These are phyloP conservation scores for Spondyliosoma cantharus DNA, from an alignment of 2,797 vertebrate genomes.

Conservation along the genomic window DNA sequence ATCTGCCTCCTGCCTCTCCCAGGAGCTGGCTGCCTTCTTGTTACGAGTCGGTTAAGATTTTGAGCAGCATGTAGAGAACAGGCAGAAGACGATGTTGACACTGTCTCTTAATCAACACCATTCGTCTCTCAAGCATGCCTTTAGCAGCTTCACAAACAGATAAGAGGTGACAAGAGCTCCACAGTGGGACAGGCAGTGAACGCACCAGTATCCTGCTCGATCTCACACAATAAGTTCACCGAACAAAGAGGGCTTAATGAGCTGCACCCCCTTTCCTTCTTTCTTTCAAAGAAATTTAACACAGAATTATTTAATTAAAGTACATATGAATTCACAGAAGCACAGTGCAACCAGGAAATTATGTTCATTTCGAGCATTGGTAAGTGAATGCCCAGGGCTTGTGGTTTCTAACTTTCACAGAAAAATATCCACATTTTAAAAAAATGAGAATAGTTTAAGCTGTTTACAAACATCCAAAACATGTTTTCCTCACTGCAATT, in stretches of 20 bases:
- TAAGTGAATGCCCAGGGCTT: background rate
- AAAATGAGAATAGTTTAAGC: background rate
- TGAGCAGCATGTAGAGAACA: slow-evolving; percentile 32
- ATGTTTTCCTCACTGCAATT: slow-evolving; percentile 17
- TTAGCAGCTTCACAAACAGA: slow-evolving; percentile 52
- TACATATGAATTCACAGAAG: background rate
- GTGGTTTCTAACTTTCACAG: background rate
- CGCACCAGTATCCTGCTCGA: background rate
- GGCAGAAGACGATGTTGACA: slow-evolving; percentile 43
- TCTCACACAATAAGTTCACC: slow-evolving; percentile 4
- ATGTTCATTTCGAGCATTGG: background rate
- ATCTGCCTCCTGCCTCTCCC: slow-evolving; percentile 46
- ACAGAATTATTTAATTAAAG: background rate
- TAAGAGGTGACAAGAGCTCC: slow-evolving; percentile 27
- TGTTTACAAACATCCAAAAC: slow-evolving; percentile 21
- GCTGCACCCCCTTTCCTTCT: background rate
- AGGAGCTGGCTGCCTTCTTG: slow-evolving; percentile 42
- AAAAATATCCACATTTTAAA: background rate
- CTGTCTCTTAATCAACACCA: slow-evolving; percentile 68
- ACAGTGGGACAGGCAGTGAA: slow-evolving; percentile 18
- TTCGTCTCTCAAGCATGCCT: slow-evolving; percentile 55
- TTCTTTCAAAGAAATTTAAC: slow-evolving; percentile 4
- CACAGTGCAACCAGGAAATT: background rate
- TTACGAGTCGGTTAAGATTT: slow-evolving; percentile 48
- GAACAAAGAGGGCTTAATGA: slow-evolving; percentile 2